Percentiles rank a stretch among this genome's conserved stretches.
phyloP scores from a whole-genome alignment of 2,797 vertebrate genomes.

The Lutjanus campechanus region DNA sequence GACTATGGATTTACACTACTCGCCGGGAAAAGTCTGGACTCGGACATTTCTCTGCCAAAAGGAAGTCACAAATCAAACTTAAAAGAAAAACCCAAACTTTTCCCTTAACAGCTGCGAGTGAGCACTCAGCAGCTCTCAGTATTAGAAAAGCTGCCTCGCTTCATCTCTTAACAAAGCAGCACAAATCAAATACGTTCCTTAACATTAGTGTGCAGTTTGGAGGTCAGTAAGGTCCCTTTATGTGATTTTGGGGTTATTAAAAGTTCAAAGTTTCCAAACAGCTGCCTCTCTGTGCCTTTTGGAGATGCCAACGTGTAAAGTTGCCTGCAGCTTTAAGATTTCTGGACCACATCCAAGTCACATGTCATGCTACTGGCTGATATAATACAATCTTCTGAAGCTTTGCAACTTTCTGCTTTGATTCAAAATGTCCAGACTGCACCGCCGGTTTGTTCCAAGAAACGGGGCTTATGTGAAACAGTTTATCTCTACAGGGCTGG shows the following conservation, averaged over 20 bases:
- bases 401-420: conserved; percentile 10
- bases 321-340: conserved; percentile 42
- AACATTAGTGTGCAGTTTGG: background rate
- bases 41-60: conserved; percentile 29
- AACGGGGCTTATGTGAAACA: conserved; percentile 45
- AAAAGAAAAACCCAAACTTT: conserved; percentile 30
- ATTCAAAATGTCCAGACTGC: conserved; percentile 23
- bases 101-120: conserved; percentile 42
- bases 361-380: conserved; percentile 27
- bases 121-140: conserved; percentile 3
- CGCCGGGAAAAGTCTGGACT: conserved; percentile 12
- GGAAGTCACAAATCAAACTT: conserved; percentile 61
- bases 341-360: conserved; percentile 46
- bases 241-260: conserved; percentile 36
- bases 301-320: conserved; percentile 36
- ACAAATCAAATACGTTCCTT: conserved; percentile 24
- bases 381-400: conserved; percentile 29
- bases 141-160: conserved; percentile 5
- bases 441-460: conserved; percentile 20
- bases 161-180: background rate
- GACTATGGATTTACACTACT: conserved; percentile 24
- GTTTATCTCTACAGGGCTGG: conserved; percentile 61
- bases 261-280: conserved; percentile 46
- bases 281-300: conserved; percentile 40
- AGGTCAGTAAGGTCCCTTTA: conserved; percentile 23